A percentile compares a stretch with the other conserved stretches of the same genome.
Conservation (phyloP, 2,888 invertebrate genomes). For the Ptilodon capucinus region DNA sequence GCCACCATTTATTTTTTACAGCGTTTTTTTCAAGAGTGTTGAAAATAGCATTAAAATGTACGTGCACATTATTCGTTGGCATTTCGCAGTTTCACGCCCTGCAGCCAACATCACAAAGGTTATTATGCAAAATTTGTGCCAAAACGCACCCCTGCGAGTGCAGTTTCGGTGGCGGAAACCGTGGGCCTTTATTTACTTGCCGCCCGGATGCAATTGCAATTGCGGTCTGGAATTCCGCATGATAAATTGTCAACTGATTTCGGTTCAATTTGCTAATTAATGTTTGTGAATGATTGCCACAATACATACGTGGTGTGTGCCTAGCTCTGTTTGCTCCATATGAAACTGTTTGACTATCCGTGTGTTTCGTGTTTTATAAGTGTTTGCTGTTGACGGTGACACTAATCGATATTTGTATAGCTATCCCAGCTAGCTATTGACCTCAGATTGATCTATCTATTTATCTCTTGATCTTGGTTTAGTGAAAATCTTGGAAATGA, state of each 20-base stretch:
- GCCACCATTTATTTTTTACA: no score
- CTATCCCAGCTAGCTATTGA: no score
- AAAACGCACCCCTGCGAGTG: conserved; percentile 57
- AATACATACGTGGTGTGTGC: conserved; percentile 13
- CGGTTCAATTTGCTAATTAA: conserved; percentile 55
- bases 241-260: conserved; percentile 62
- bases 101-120: conserved; percentile 53
- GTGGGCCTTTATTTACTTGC: conserved; percentile 62
- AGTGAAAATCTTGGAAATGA: no score
- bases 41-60: conserved; percentile 22
- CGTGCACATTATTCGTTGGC: conserved; percentile 22
- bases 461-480: no score
- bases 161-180: conserved; percentile 56
- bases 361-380: neutral
- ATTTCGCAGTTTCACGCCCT: conserved; percentile 49
- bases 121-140: conserved; percentile 74
- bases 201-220: conserved; percentile 56
- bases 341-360: neutral
- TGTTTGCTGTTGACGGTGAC: neutral
- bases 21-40: conserved; percentile 15
- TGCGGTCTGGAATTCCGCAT: conserved; percentile 53
- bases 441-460: no score
- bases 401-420: neutral
- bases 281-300: conserved; percentile 44
- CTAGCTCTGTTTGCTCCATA: conserved; percentile 13